Base-by-base conservation (phyloP, 2,113 vertebrate genomes). In the Rhagologus leucostigma region DNA sequence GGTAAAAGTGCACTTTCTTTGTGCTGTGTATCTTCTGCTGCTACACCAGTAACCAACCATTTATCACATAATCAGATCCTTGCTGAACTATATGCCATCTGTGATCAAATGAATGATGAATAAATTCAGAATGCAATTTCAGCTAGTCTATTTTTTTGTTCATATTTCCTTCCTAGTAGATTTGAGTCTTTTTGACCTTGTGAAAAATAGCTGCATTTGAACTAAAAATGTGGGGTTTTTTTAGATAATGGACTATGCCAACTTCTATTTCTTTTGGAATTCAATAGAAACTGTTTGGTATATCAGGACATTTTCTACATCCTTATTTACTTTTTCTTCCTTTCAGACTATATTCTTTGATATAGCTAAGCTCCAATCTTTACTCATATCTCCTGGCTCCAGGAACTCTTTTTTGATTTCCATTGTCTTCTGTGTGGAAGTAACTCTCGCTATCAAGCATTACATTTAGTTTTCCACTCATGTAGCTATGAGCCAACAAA, bases 171-270 rank as follows among this genome's bases (percentile, higher is more conserved):
- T 95, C 95, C 90, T 95, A 87, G 69, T 91, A 90, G 78, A 81
- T 77, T 92, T 95, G 87, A 94, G 92, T 84, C 94, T 95, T 95
- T 90, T 56, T 97, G 97, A 97, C 92, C 95, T 96, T 93, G 65
- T 96, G 95, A 97, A 96, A 98, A 98, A 97, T 91, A 88, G 65
- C 57, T 97, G 79, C 44, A 78, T 91, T 97, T 97, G 95, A 97
- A 96, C 86, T 95, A 93, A 97, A 97, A 97, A 90, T 96, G 82
- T 93, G 80, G 75, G 87, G 69, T 94, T 97, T 98, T 96, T 96
- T 85, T 94, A 94, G 85, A 89, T 97, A 98, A 97, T 97, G 91
- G 84, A 95, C 87, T 97, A 81, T 97, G 96, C 93, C 97, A 97
- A 68, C 90, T 96, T 96, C 75, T 85, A 97, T 98, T 98, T 97